Evolutionary conservation across 2,888 invertebrate species (phyloP).

Genomic region (Philhelius pedissequus): DNA sequence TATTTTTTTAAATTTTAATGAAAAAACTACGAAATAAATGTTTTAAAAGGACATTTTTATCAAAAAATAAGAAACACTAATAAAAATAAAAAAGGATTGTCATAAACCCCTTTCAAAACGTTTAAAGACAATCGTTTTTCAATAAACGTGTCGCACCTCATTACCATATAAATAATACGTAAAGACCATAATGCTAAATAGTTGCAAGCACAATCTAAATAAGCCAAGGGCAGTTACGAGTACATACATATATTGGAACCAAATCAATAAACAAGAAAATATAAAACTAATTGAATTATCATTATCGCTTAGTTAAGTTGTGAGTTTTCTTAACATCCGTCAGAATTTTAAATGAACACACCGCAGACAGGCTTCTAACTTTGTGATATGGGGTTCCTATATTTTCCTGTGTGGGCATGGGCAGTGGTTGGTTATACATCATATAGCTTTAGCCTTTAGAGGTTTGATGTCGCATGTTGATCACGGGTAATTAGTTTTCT

Average conservation of each 20-base stretch:
- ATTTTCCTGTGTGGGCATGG: background rate
- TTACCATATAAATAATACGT: background rate
- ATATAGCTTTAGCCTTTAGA: too few species aligned
- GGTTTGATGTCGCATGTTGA: background rate
- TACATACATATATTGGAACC: background rate
- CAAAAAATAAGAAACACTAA: too few species aligned
- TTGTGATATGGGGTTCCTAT: background rate
- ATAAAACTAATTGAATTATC: constrained; percentile 47
- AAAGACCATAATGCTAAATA: too few species aligned
- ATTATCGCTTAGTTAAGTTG: constrained; percentile 39
- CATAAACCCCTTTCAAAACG: background rate
- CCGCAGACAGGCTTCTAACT: background rate
- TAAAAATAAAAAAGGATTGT: background rate
- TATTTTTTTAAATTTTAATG: too few species aligned
- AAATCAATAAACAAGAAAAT: constrained; percentile 32
- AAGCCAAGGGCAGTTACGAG: background rate
- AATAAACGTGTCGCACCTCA: background rate
- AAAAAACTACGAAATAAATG: too few species aligned
- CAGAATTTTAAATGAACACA: constrained; percentile 44
- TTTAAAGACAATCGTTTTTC: background rate
- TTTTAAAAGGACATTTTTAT: too few species aligned
- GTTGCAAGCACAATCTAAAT: background rate
- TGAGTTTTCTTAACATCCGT: constrained; percentile 47
- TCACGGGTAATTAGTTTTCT: constrained; percentile 47
- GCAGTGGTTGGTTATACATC: background rate